Base-by-base conservation (phyloP, 2,113 vertebrate species). In the Antigone vipio region DNA sequence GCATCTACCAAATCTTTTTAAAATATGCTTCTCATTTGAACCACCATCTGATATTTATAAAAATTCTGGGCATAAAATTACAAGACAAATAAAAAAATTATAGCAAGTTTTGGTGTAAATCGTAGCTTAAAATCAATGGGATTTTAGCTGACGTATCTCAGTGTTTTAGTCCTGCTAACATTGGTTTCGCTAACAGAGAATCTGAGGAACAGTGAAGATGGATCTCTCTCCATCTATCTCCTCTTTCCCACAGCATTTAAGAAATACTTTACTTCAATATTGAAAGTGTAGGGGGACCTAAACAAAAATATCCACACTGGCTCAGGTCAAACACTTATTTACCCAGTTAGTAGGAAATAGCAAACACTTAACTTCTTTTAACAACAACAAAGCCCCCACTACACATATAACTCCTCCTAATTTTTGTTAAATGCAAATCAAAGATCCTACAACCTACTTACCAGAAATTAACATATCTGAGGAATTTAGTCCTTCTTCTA, bases 401-500 rank as follows among this genome's bases (percentile, higher is more conserved):
- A 58, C 8, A 67, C 10, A 40, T 7, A 2, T 8, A 91, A 59
- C 2, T 14, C 13, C 23, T 44, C 26, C 44, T 55, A 63, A 47
- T 27, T 81, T 87, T 59, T 76, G 17, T 59, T 49, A 77, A 35
- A 17, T 17, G 11, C 15, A 87, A 72, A 81, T 38, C 21, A 56
- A 85, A 83, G 56, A 67, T 52, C 18, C 18, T 80, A 80, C 9
- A 52, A 60, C 18, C 23, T 87, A 67, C 85, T 67, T 78, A 97
- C 94, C 95, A 74, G 91, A 93, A 81, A 96, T 71, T 56, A 97
- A 88, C 42, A 86, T 97, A 90, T 98, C 97, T 88, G 96, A 85
- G 67, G 98, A 98, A 64, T 97, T 96, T n/a, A 96, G 52, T 95
- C 95, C 97, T 67, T 97, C 95, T 53, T 97, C 74, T 16, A 92